Conservation (phyloP, 2,113 vertebrate species). For the Anolis carolinensis region DNA sequence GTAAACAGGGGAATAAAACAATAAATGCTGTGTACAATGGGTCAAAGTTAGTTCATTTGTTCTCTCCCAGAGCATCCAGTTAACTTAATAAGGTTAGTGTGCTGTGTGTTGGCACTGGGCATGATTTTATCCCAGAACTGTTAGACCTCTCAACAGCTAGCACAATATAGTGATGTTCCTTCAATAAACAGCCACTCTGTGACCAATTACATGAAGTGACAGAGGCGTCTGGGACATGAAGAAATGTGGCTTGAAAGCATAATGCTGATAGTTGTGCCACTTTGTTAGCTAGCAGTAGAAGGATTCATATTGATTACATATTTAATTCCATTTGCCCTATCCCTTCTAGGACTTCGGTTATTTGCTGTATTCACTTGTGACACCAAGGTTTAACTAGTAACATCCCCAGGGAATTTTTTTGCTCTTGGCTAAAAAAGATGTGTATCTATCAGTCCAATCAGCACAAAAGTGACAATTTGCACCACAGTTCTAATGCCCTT, state of each 20-base stretch:
- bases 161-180: constrained; percentile 1
- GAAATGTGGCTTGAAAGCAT: not conserved
- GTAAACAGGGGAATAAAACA: not conserved
- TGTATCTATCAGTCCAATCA: not conserved
- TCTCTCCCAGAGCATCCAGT: not conserved
- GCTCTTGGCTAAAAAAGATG: not conserved
- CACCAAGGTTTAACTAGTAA: not conserved
- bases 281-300: not conserved
- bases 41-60: not conserved
- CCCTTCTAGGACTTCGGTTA: not conserved
- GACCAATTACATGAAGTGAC: constrained; percentile 26
- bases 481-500: not conserved
- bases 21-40: not conserved
- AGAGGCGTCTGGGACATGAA: constrained; percentile 8
- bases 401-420: not conserved
- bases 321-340: not conserved
- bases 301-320: constrained; percentile 15
- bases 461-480: not conserved
- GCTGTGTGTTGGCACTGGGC: not conserved
- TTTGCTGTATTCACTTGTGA: not conserved
- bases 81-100: not conserved
- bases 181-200: constrained; percentile 28
- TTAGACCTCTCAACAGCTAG: not conserved
- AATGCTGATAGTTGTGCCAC: not conserved
- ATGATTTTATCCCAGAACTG: constrained; percentile 1